These are phyloP conservation scores for Caenorhabditis sp. DNA, from an alignment of 2,888 invertebrate genomes.

Conservation along the genomic window DNA sequence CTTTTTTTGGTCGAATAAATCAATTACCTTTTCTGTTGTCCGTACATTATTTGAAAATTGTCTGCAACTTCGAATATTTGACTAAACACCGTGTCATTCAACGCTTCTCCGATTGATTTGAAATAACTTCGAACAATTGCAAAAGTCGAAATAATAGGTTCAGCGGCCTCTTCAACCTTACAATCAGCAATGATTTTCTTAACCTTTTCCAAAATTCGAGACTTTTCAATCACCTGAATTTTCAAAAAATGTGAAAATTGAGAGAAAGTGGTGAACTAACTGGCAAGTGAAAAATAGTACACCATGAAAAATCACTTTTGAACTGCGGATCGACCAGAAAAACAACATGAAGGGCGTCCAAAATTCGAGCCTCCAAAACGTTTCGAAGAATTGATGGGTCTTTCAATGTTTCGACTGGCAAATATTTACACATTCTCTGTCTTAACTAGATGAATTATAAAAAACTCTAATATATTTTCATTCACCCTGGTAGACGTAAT, in stretches of 20 bases:
- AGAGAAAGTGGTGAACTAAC: slow-evolving; percentile 7
- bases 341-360: slow-evolving; percentile 56
- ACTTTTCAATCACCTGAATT: slow-evolving; percentile 7
- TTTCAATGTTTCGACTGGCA: slow-evolving; percentile 58
- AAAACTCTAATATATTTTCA: not conserved
- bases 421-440: slow-evolving; percentile 56
- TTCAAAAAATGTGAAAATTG: not conserved
- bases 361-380: slow-evolving; percentile 47
- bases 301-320: slow-evolving; percentile 49
- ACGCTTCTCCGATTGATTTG: slow-evolving; percentile 11
- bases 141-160: slow-evolving; percentile 24
- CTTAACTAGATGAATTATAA: slow-evolving; percentile 22
- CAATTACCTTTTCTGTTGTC: slow-evolving; percentile 33
- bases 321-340: slow-evolving; percentile 47
- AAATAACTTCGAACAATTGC: slow-evolving; percentile 25
- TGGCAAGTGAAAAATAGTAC: slow-evolving; percentile 44
- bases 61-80: slow-evolving; percentile 37
- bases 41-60: slow-evolving; percentile 29
- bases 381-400: slow-evolving; percentile 48
- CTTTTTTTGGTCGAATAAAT: slow-evolving; percentile 5
- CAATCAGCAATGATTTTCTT: slow-evolving; percentile 34
- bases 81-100: slow-evolving; percentile 23
- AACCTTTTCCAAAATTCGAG: slow-evolving; percentile 14
- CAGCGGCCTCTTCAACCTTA: slow-evolving; percentile 22
- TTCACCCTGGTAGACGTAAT: slow-evolving; percentile 58